A percentile compares a stretch with the other conserved stretches of the same genome.
Evolutionary conservation across 2,888 invertebrate genomes (phyloP).

Genomic region (Ligdia adustata): DNA sequence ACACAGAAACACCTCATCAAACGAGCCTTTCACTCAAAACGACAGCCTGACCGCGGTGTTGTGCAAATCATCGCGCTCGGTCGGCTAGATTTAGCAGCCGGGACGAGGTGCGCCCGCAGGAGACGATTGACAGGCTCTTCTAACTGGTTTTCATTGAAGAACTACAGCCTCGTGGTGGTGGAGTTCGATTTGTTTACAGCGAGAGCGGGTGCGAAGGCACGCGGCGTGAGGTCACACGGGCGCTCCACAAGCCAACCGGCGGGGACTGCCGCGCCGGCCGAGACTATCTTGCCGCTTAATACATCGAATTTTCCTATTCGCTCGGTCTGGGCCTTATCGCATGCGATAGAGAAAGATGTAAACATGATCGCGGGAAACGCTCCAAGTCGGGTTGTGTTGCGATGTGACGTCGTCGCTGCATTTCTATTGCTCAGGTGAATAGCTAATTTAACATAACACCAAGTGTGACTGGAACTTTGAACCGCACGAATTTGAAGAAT

Average conservation of each 20-base stretch:
- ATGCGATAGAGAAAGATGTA: constrained; percentile 45
- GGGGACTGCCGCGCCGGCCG: constrained; percentile 48
- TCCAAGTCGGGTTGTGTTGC: constrained; percentile 12
- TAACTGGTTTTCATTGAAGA: constrained; percentile 59
- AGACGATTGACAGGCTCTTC: constrained; percentile 28
- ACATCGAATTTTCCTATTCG: constrained; percentile 55
- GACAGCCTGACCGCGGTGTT: constrained; percentile 60
- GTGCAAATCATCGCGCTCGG: constrained; percentile 65
- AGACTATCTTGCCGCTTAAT: constrained; percentile 51
- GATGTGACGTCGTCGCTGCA: constrained; percentile 7
- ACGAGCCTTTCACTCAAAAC: constrained; percentile 73
- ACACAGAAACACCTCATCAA: constrained; percentile 55
- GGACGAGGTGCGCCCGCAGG: constrained; percentile 20
- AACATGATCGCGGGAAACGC: constrained; percentile 27
- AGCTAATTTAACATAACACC: background rate
- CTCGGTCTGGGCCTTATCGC: constrained; percentile 41
- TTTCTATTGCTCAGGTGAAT: constrained; percentile 4
- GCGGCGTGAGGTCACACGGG: constrained; percentile 37
- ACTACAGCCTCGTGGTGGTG: constrained; percentile 55
- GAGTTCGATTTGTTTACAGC: constrained; percentile 66
- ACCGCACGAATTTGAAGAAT: no score
- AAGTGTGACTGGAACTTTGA: no score
- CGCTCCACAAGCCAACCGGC: constrained; percentile 51
- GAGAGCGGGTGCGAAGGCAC: constrained; percentile 41
- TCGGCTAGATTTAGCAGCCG: constrained; percentile 55